A percentile compares a stretch with the other conserved stretches of the same genome.
Evolutionary conservation across 37 sponge, comb jelly and placozoan genomes (phyloP).

Genomic region (Bolinopsis microptera): DNA sequence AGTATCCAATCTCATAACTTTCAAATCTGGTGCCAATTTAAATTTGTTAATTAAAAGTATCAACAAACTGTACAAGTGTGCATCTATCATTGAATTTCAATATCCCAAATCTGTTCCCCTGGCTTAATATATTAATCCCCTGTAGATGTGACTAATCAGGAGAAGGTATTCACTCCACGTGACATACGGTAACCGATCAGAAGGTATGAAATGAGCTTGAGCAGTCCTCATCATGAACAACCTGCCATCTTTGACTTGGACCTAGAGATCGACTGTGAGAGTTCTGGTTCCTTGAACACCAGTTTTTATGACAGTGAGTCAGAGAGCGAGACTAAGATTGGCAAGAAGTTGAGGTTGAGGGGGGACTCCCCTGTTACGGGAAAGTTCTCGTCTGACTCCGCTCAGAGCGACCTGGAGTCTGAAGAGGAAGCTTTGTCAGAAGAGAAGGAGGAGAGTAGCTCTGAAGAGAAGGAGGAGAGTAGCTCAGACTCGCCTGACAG

Average conservation of each 20-base stretch:
- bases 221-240: not conserved
- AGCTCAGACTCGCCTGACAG: not conserved
- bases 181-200: too few species aligned
- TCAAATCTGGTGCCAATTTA: too few species aligned
- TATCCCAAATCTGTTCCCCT: too few species aligned
- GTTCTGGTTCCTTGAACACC: not conserved
- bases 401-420: not conserved
- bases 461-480: not conserved
- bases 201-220: not conserved
- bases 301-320: slow-evolving; percentile 29
- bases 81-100: too few species aligned
- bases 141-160: too few species aligned
- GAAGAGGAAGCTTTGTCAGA: not conserved
- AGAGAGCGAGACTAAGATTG: not conserved
- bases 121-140: too few species aligned
- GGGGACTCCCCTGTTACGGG: not conserved
- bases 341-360: not conserved
- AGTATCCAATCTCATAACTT: too few species aligned
- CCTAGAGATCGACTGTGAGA: slow-evolving; percentile 27
- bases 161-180: too few species aligned
- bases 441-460: not conserved
- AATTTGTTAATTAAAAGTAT: too few species aligned
- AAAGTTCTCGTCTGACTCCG: not conserved
- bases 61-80: too few species aligned
- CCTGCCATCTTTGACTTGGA: not conserved